phyloP scores from a whole-genome alignment of 2,113 vertebrate genomes.

The Aspiorhynchus laticeps region DNA sequence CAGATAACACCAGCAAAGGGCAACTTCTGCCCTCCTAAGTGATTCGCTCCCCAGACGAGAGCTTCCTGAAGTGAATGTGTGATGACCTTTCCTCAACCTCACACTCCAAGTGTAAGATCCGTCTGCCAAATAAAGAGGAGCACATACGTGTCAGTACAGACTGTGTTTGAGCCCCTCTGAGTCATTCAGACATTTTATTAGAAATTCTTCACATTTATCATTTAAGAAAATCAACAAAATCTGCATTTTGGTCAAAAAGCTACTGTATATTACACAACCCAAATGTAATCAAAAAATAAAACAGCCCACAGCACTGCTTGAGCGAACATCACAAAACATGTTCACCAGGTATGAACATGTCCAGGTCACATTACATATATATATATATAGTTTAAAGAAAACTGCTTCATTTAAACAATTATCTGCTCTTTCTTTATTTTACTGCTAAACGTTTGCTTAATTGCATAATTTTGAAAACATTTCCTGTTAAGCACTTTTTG shows the following conservation, averaged over 20 bases:
- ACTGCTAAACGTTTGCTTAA: too few species aligned
- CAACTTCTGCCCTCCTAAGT: constrained; percentile 53
- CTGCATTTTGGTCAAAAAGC: not conserved
- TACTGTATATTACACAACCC: not conserved
- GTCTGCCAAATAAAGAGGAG: constrained; percentile 54
- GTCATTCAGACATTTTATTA: constrained; percentile 32
- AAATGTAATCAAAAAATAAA: not conserved
- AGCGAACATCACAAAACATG: not conserved
- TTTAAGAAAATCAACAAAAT: constrained; percentile 23
- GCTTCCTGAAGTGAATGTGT: constrained; percentile 55
- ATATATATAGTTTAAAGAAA: not conserved
- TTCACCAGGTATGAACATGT: not conserved
- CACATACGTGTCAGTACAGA: constrained; percentile 11
- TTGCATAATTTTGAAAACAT: not conserved
- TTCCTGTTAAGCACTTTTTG: not conserved
- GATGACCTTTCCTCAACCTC: constrained; percentile 50
- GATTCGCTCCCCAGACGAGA: constrained; percentile 63
- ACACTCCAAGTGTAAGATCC: constrained; percentile 22
- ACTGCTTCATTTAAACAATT: too few species aligned
- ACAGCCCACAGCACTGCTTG: too few species aligned
- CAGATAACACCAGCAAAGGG: not conserved
- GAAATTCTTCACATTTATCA: constrained; percentile 46
- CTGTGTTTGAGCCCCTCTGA: not conserved
- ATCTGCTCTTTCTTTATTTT: too few species aligned
- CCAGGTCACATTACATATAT: not conserved